These are phyloP conservation scores for Alouatta palliata DNA, from an alignment of 2,113 vertebrate species.

Conservation along the genomic window DNA sequence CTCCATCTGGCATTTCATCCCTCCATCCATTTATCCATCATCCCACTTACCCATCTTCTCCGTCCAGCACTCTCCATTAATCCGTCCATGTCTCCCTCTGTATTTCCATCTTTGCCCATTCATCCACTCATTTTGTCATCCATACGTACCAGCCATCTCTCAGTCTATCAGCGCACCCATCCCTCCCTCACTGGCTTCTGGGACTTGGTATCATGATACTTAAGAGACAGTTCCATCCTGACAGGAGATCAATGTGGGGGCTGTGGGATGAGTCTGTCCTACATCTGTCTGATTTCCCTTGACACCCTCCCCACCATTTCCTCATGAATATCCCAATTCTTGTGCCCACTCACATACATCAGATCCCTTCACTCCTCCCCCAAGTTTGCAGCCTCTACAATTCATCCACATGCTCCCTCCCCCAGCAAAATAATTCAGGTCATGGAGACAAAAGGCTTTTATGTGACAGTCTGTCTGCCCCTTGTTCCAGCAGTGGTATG, in stretches of 20 bases:
- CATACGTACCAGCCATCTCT: not conserved
- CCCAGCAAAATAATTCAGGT: not conserved
- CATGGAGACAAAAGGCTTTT: conserved; percentile 46
- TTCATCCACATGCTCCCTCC: not conserved
- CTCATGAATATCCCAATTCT: not conserved
- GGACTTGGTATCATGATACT: not conserved
- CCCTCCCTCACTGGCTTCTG: not conserved
- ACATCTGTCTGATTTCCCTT: not conserved
- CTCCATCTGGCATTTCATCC: not conserved
- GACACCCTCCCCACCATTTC: not conserved
- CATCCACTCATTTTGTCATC: not conserved
- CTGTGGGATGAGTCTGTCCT: not conserved
- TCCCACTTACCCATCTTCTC: not conserved
- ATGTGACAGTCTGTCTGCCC: not conserved
- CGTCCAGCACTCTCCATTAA: too few relatives aligned
- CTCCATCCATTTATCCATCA: not conserved
- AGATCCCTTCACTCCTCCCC: not conserved
- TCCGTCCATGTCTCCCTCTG: not conserved
- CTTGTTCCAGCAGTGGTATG: not conserved
- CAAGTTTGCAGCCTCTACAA: not conserved
- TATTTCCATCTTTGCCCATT: too few relatives aligned
- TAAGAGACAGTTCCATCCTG: not conserved
- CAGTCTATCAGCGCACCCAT: not conserved
- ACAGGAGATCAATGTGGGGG: not conserved
- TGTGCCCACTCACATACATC: not conserved